Base-by-base conservation (phyloP, 1,140 invertebrate genomes). In the Augochlora pura region DNA sequence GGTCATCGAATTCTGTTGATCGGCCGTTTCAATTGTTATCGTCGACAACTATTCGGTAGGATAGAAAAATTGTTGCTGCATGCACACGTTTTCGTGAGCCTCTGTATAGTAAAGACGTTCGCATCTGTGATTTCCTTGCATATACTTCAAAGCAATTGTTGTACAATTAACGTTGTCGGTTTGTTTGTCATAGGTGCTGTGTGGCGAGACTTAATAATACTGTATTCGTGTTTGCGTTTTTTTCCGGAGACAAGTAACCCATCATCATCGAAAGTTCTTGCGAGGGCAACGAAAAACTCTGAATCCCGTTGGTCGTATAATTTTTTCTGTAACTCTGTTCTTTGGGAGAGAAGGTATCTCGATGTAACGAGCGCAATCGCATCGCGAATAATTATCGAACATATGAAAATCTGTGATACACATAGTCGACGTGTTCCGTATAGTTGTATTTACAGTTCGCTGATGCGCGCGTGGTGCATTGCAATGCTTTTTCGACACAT, bases 361-460 rank as follows among this genome's bases (percentile, higher is more conserved):
- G 5, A 32, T 21, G 2, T 46, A 10, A 42, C 5, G 8, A 2
- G 38, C 25, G 16, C 25, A 46, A 25, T 62, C 7, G 16, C 7
- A 16, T 16, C 21, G 46, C 49, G n/a, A 21, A n/a, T 16, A 38
- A 62, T 7, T 69, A 2, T 54, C 6, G 46, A 27, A 71, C 46
- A 77, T 77, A 64, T 77, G 7, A 77, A 77, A 77, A 71, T 64
- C 42, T 14, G 42, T 46, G 25, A 39, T 32, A 21, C 49, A 25
- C 27, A 21, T 49, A 76, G 16, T 76, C 67, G 49, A 9, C 10
- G 3, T 3, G 0, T 32, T n/a, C 32, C 32, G 32, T 32, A 32
- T 32, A 32, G 32, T 54, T 21, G 27, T 65, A 78, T 65, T 54
- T 72, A 72, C 68, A 78, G 32, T 38, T 72, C 52, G 8, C 4